Percentiles rank a stretch among this genome's conserved stretches.
phyloP scores from a whole-genome alignment of 2,888 invertebrate genomes.

The Ceriagrion tenellum region DNA sequence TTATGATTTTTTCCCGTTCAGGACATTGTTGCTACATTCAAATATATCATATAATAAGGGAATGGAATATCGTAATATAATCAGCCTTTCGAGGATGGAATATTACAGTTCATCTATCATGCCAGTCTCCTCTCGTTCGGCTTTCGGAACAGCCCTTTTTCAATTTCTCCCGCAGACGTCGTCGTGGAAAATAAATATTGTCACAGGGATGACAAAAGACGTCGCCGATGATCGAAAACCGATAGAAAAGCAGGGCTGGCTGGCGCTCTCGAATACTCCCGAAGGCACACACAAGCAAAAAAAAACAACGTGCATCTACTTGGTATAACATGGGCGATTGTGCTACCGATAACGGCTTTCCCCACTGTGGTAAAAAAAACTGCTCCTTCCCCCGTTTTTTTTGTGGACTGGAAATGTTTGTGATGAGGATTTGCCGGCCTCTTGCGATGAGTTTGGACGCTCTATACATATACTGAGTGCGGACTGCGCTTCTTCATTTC shows the following conservation, averaged over 20 bases:
- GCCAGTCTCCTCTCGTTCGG: neutral
- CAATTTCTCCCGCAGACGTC: neutral
- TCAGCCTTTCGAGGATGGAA: neutral
- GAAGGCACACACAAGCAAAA: neutral
- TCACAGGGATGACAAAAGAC: neutral
- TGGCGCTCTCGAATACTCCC: neutral
- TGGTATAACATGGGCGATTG: neutral
- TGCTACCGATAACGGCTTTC: neutral
- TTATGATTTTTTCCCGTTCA: too few species aligned
- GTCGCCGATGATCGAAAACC: constrained; percentile 8
- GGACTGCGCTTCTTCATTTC: neutral
- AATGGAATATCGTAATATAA: too few species aligned
- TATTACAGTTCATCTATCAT: neutral
- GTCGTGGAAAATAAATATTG: neutral
- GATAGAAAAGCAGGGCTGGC: neutral
- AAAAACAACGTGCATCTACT: neutral
- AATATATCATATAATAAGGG: too few species aligned
- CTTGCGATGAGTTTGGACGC: neutral
- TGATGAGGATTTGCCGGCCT: neutral
- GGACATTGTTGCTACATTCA: too few species aligned
- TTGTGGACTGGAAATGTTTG: neutral
- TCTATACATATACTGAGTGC: neutral
- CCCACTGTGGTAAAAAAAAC: neutral
- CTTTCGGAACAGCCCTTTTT: neutral
- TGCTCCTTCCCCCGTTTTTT: neutral